phyloP scores from a whole-genome alignment of 2,888 invertebrate genomes.

The Entomobrya multifasciata region DNA sequence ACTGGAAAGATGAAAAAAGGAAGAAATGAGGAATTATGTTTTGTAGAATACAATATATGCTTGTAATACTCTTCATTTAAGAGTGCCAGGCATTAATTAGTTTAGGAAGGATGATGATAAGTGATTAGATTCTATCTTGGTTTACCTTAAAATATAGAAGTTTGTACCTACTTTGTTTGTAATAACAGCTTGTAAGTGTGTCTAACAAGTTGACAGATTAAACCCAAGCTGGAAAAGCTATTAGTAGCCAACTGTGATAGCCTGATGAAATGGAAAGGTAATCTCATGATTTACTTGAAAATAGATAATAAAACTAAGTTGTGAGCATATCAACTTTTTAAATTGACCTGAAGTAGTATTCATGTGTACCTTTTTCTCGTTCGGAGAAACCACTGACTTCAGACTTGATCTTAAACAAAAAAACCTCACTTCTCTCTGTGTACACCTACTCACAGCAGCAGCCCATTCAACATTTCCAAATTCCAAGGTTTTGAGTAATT shows the following conservation, averaged over 20 bases:
- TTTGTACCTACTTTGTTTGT: background rate
- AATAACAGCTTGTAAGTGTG: background rate
- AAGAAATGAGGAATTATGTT: no score
- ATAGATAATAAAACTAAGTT: background rate
- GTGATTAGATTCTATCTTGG: background rate
- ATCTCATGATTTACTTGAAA: slow-evolving; percentile 1
- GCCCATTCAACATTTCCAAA: slow-evolving; percentile 33
- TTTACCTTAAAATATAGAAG: no score
- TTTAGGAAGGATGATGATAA: background rate
- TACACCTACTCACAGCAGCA: slow-evolving; percentile 39
- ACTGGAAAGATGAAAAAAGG: no score
- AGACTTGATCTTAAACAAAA: slow-evolving; percentile 19
- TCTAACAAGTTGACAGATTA: slow-evolving; percentile 31
- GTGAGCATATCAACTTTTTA: background rate
- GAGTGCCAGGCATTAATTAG: slow-evolving; percentile 61
- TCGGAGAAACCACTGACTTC: slow-evolving; percentile 1
- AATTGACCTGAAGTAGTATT: background rate
- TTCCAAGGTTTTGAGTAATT: slow-evolving; percentile 52
- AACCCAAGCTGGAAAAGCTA: slow-evolving; percentile 36
- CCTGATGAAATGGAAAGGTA: slow-evolving; percentile 36
- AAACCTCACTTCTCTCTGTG: background rate
- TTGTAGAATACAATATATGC: no score
- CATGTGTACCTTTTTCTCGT: background rate
- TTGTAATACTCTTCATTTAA: no score
- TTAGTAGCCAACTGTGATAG: slow-evolving; percentile 51